Conservation (phyloP, 1,140 invertebrate species). For the Caenorhabditis remanei region DNA sequence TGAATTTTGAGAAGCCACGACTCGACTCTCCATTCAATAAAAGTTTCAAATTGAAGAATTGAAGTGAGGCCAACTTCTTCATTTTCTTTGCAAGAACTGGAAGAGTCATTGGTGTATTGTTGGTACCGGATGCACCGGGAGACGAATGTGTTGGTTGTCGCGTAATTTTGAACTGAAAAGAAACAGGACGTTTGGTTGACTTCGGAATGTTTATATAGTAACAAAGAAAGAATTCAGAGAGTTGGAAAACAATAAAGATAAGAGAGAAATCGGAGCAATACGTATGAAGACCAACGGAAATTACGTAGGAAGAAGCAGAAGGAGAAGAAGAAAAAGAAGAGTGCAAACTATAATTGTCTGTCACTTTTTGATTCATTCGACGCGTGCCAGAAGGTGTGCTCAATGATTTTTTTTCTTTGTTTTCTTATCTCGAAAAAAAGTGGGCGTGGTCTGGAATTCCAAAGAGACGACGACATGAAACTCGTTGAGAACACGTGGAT, state of each 20-base stretch:
- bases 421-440: background rate
- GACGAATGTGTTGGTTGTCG: slow-evolving; percentile 22
- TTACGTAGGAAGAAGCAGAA: slow-evolving; percentile 29
- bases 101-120: slow-evolving; percentile 65
- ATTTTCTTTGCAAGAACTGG: slow-evolving; percentile 71
- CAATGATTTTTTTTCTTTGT: background rate
- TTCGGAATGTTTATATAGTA: too few species aligned
- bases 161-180: slow-evolving; percentile 39
- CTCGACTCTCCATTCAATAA: slow-evolving; percentile 68
- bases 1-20: slow-evolving; percentile 75
- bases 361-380: background rate
- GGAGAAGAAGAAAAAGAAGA: background rate
- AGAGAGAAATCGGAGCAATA: slow-evolving; percentile 8
- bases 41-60: slow-evolving; percentile 68
- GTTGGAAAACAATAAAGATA: slow-evolving; percentile 47
- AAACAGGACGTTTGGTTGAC: background rate
- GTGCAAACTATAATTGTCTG: slow-evolving; percentile 26
- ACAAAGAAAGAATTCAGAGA: background rate
- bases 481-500: background rate
- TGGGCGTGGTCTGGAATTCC: background rate
- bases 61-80: slow-evolving; percentile 69
- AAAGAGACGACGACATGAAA: background rate
- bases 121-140: slow-evolving; percentile 13
- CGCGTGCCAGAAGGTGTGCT: background rate
- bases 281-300: slow-evolving; percentile 11